phyloP scores from a whole-genome alignment of 2,797 vertebrate genomes.

The Carcharodon carcharias region DNA sequence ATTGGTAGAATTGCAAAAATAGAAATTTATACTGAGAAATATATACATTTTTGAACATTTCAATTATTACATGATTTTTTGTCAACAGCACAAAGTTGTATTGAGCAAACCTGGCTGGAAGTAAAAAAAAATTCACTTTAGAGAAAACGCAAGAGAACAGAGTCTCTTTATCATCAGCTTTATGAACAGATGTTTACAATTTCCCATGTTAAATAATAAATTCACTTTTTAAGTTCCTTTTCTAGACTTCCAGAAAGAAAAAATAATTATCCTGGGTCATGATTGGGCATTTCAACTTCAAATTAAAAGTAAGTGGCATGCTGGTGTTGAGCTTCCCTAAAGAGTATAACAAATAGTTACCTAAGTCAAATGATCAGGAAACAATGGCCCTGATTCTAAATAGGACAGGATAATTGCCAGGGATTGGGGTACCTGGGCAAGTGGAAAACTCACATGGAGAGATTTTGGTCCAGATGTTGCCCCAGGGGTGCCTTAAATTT shows the following conservation, averaged over 20 bases:
- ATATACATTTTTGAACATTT: background rate
- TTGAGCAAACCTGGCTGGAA: background rate
- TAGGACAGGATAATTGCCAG: background rate
- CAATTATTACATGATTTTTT: background rate
- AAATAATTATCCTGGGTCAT: background rate
- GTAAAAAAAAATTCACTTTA: background rate
- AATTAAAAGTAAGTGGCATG: background rate
- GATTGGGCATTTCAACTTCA: slow-evolving; percentile 2
- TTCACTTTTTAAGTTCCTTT: background rate
- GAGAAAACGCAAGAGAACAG: background rate
- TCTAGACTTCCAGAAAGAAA: background rate
- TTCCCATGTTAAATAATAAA: background rate
- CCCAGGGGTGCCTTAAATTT: too few species aligned
- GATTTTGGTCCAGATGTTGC: background rate
- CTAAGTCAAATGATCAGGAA: background rate
- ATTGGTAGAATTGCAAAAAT: background rate
- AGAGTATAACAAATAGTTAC: background rate
- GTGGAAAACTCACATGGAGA: background rate
- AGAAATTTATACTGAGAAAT: background rate
- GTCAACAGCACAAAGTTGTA: background rate
- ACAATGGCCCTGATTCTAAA: background rate
- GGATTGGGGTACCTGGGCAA: background rate
- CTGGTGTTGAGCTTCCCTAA: background rate
- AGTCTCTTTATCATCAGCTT: background rate
- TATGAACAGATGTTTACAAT: background rate